Conservation (phyloP, 1,140 invertebrate species). For the Psix sp. region DNA sequence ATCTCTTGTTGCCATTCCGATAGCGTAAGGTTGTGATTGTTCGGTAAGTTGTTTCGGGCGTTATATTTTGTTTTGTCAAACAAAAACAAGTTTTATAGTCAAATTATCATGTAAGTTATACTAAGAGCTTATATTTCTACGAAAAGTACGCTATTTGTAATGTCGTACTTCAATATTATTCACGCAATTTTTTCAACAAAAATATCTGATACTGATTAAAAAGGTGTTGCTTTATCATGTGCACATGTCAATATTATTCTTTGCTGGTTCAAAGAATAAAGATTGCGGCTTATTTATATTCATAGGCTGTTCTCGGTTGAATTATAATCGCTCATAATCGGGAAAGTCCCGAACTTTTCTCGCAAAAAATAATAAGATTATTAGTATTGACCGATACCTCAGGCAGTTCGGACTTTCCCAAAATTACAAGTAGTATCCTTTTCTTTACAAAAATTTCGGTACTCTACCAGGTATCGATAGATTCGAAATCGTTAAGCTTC, state of each 20-base stretch:
- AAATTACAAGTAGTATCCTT: conserved; percentile 7
- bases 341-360: conserved; percentile 17
- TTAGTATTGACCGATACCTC: conserved; percentile 12
- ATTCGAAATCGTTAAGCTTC: no score
- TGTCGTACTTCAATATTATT: no score
- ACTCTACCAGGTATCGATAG: no score
- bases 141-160: no score
- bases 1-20: conserved; percentile 3
- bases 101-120: no score
- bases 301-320: no score
- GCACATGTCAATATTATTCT: conserved; percentile 8
- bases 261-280: conserved; percentile 13
- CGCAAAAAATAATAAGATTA: conserved; percentile 22
- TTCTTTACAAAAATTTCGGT: no score
- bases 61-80: background rate
- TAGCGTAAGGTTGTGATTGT: background rate
- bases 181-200: no score
- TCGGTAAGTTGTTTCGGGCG: background rate
- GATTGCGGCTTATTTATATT: background rate
- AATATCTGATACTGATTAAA: no score
- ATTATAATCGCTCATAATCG: background rate
- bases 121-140: no score
- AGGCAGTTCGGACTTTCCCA: conserved; percentile 9
- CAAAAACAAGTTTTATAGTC: background rate
- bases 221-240: no score